phyloP scores from a whole-genome alignment of 2,888 invertebrate genomes.

The Eupithecia insigniata region DNA sequence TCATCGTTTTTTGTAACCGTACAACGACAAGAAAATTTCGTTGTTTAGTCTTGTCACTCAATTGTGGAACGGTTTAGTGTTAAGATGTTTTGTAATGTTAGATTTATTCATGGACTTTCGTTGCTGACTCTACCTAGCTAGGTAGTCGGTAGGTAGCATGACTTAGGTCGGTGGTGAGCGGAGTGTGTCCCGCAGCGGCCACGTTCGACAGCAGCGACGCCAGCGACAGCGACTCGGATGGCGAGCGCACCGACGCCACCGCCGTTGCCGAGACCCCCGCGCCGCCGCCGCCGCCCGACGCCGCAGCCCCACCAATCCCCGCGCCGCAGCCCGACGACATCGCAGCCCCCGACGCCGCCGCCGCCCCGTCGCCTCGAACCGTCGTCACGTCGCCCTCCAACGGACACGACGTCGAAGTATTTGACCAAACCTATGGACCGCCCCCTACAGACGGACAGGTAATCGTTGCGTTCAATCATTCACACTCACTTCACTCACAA shows the following conservation, averaged over 20 bases:
- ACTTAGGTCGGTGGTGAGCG: neutral
- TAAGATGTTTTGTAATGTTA: no score
- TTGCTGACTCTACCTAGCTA: no score
- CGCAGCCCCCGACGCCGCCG: neutral
- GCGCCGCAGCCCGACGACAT: neutral
- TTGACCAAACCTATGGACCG: slow-evolving; percentile 42
- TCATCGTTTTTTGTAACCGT: no score
- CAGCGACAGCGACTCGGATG: slow-evolving; percentile 70
- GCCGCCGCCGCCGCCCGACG: neutral
- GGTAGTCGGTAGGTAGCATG: neutral
- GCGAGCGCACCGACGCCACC: slow-evolving; percentile 30
- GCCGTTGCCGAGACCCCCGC: slow-evolving; percentile 21
- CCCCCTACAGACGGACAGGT: neutral
- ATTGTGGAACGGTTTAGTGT: no score
- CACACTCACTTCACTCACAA: no score
- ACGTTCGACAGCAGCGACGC: slow-evolving; percentile 76
- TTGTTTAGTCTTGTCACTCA: no score
- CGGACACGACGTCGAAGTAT: neutral
- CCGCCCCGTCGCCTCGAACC: neutral
- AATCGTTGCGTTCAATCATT: no score
- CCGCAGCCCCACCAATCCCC: neutral
- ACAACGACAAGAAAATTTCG: no score
- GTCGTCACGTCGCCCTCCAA: neutral
- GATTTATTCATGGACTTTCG: no score
- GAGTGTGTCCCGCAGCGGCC: slow-evolving; percentile 53